Evolutionary conservation across 2,888 invertebrate genomes (phyloP).

Genomic region (Caenorhabditis wallacei): DNA sequence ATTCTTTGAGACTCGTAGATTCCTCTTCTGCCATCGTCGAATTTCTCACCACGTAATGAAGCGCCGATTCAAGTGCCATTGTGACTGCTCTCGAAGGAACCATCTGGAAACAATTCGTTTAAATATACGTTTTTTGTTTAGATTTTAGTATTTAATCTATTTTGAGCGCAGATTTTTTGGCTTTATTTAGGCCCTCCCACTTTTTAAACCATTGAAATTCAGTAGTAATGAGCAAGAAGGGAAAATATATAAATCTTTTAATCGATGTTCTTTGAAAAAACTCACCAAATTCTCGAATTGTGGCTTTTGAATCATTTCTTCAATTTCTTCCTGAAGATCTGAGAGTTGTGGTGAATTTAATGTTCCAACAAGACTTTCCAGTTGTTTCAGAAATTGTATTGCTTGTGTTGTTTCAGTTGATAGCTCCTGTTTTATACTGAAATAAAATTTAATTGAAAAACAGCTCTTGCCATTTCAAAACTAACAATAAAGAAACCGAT

Average conservation of each 20-base stretch:
- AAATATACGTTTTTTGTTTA: too few relatives aligned
- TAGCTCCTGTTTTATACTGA: too few relatives aligned
- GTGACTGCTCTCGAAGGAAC: not conserved
- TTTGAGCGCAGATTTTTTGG: too few relatives aligned
- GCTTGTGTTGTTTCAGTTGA: not conserved
- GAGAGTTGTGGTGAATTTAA: not conserved
- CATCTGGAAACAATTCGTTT: not conserved
- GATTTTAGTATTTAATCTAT: too few relatives aligned
- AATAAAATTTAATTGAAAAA: not conserved
- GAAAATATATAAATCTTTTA: too few relatives aligned
- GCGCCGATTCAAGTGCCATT: not conserved
- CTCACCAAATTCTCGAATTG: not conserved
- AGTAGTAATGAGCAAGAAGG: too few relatives aligned
- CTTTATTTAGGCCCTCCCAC: too few relatives aligned
- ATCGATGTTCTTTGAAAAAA: too few relatives aligned
- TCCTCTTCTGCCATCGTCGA: not conserved
- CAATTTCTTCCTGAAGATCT: not conserved
- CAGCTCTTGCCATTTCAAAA: too few relatives aligned
- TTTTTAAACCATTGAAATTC: too few relatives aligned
- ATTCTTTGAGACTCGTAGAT: not conserved
- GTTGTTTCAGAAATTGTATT: not conserved
- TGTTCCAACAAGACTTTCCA: not conserved
- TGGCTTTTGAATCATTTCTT: not conserved
- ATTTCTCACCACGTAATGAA: not conserved
- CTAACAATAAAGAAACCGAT: too few relatives aligned